Conservation (phyloP, 2,113 vertebrate genomes). For the Tachysurus fulvidraco region DNA sequence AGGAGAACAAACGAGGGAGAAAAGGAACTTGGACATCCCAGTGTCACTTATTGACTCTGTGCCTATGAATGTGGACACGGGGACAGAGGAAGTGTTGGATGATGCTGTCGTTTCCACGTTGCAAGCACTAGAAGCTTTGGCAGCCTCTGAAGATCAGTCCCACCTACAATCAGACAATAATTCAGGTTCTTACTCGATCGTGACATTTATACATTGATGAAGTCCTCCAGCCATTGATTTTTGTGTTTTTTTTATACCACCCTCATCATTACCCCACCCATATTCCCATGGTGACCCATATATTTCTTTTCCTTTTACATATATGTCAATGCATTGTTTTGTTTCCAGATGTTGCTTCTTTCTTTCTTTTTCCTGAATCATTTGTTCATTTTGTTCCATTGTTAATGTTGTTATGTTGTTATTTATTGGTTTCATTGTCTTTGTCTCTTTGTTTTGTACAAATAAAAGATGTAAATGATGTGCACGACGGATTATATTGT, state of each 20-base stretch:
- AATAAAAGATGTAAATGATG: constrained; percentile 64
- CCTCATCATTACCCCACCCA: constrained; percentile 49
- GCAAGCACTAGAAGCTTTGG: constrained; percentile 89
- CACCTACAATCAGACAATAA: constrained; percentile 86
- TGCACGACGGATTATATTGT: constrained; percentile 67
- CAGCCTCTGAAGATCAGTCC: constrained; percentile 90
- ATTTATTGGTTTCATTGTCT: constrained; percentile 56
- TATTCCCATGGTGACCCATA: constrained; percentile 71
- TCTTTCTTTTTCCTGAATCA: constrained; percentile 47
- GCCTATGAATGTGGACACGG: constrained; percentile 80
- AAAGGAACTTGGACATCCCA: constrained; percentile 83
- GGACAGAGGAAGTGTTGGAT: constrained; percentile 82
- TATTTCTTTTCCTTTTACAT: constrained; percentile 63
- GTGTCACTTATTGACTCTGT: constrained; percentile 97
- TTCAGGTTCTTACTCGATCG: constrained; percentile 99
- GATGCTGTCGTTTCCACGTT: constrained; percentile 87
- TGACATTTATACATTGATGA: constrained; percentile 96
- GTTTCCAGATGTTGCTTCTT: constrained; percentile 22
- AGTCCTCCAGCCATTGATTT: constrained; percentile 75
- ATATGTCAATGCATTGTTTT: constrained; percentile 32
- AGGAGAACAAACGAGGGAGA: constrained; percentile 66
- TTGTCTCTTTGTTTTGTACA: constrained; percentile 64
- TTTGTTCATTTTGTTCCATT: constrained; percentile 50
- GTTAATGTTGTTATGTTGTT: constrained; percentile 62
- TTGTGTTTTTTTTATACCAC: constrained; percentile 64